A percentile compares a stretch with the other conserved stretches of the same genome.
phyloP scores from a whole-genome alignment of 2,888 invertebrate genomes.

The Leucophenga maculata region DNA sequence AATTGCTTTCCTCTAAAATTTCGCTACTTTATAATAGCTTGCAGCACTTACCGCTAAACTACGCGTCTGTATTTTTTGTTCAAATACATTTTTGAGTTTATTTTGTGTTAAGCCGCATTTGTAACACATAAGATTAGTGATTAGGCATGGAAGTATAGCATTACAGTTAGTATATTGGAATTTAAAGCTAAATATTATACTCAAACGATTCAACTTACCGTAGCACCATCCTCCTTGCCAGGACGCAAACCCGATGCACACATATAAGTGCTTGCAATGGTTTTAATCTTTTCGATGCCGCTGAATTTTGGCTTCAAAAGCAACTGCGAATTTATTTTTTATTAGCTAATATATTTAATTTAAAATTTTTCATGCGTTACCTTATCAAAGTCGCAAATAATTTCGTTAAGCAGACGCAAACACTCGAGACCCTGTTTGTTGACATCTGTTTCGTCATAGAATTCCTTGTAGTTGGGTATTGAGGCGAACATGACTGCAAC shows the following conservation, averaged over 20 bases:
- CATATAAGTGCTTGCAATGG: slow-evolving; percentile 99
- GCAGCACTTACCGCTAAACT: slow-evolving; percentile 67
- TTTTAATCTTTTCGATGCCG: slow-evolving; percentile 98
- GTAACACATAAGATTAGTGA: slow-evolving; percentile 57
- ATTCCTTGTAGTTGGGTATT: slow-evolving; percentile 97
- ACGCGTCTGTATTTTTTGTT: slow-evolving; percentile 51
- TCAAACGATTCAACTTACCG: slow-evolving; percentile 73
- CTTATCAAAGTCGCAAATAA: slow-evolving; percentile 98
- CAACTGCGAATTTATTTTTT: slow-evolving; percentile 73
- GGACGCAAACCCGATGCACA: slow-evolving; percentile 93
- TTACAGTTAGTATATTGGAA: neutral
- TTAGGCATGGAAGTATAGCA: slow-evolving; percentile 48
- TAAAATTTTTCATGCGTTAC: slow-evolving; percentile 71
- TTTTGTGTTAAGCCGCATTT: neutral
- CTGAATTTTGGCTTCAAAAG: slow-evolving; percentile 94
- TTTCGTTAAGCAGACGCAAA: slow-evolving; percentile 93
- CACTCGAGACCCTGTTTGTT: slow-evolving; percentile 97
- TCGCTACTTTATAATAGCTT: neutral
- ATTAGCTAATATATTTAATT: neutral
- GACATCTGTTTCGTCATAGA: slow-evolving; percentile 96
- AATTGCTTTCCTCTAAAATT: neutral
- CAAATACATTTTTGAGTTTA: neutral
- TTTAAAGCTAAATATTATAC: neutral
- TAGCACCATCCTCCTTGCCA: slow-evolving; percentile 84
- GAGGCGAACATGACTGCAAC: slow-evolving; percentile 99